phyloP scores from a whole-genome alignment of 2,888 invertebrate genomes.

The Geotrupes spiniger region DNA sequence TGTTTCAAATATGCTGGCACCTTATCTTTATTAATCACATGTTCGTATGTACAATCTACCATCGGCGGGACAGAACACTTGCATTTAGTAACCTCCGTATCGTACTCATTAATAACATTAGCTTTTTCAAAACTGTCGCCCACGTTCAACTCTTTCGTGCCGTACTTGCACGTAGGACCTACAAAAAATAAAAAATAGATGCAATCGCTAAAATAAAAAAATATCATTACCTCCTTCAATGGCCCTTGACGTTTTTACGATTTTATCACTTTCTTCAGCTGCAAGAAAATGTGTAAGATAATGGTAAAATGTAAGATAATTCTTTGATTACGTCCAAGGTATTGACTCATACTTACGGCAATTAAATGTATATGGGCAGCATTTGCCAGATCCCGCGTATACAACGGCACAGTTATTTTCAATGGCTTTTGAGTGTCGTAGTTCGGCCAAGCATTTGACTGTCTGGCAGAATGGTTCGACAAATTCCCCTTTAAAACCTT shows the following conservation, averaged over 20 bases:
- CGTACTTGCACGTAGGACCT: slow-evolving; percentile 8
- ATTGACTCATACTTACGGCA: slow-evolving; percentile 32
- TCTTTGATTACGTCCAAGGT: too few species aligned
- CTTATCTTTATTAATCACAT: not conserved
- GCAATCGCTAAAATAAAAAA: not conserved
- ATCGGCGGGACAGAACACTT: slow-evolving; percentile 29
- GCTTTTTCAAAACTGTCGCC: slow-evolving; percentile 6
- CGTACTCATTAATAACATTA: slow-evolving; percentile 8
- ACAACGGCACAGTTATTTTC: slow-evolving; percentile 30
- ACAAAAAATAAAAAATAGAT: not conserved
- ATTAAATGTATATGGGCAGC: slow-evolving; percentile 27
- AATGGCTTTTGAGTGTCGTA: slow-evolving; percentile 17
- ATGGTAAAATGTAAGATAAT: too few species aligned
- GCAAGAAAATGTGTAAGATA: too few species aligned
- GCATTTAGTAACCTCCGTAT: slow-evolving; percentile 20
- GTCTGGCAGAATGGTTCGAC: slow-evolving; percentile 28
- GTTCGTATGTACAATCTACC: slow-evolving; percentile 20
- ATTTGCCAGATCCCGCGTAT: slow-evolving; percentile 19
- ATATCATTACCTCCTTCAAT: too few species aligned
- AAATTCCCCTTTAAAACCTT: slow-evolving; percentile 27
- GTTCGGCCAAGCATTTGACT: slow-evolving; percentile 23
- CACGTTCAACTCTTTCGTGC: not conserved
- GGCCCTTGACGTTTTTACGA: too few species aligned
- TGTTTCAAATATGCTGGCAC: not conserved
- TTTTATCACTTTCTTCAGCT: too few species aligned